Percentiles rank a stretch among this genome's conserved stretches.
These are phyloP conservation scores for Oreochromis spilurus DNA, from an alignment of 2,113 vertebrate species.

Conservation along the genomic window DNA sequence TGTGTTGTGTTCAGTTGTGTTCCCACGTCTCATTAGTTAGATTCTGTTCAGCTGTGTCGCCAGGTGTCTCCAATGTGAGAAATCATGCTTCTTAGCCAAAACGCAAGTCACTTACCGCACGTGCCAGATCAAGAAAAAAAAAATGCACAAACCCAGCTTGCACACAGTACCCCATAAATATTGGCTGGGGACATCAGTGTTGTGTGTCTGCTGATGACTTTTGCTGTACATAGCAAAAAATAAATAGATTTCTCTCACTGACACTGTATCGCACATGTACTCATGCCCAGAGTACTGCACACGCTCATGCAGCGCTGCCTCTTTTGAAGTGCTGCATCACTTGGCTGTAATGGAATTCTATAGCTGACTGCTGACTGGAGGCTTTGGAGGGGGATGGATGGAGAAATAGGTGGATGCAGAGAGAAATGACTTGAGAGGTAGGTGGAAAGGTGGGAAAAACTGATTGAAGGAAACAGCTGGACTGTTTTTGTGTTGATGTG, in stretches of 20 bases:
- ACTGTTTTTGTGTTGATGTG: constrained; percentile 5
- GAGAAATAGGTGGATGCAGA: constrained; percentile 38
- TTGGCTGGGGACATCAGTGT: constrained; percentile 41
- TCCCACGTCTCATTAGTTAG: neutral
- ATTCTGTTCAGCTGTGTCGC: neutral
- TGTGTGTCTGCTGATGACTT: constrained; percentile 31
- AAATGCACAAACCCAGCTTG: constrained; percentile 16
- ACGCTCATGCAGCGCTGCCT: constrained; percentile 12
- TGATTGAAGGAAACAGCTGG: constrained; percentile 29
- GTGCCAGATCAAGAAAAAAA: neutral
- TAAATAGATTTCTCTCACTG: neutral
- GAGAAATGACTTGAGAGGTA: constrained; percentile 30
- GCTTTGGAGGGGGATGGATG: constrained; percentile 46
- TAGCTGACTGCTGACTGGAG: constrained; percentile 64
- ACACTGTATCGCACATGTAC: constrained; percentile 9
- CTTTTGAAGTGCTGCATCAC: constrained; percentile 66
- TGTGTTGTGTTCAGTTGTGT: neutral
- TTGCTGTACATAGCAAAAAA: constrained; percentile 22
- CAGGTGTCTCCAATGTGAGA: neutral
- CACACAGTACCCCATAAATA: constrained; percentile 45
- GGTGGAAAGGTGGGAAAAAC: constrained; percentile 27
- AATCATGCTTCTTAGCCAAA: neutral
- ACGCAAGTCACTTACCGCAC: neutral
- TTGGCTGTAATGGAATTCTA: constrained; percentile 65
- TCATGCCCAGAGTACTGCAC: neutral